Evolutionary conservation across 1,140 invertebrate species (phyloP).

Genomic region (Frieseomelitta varia): DNA sequence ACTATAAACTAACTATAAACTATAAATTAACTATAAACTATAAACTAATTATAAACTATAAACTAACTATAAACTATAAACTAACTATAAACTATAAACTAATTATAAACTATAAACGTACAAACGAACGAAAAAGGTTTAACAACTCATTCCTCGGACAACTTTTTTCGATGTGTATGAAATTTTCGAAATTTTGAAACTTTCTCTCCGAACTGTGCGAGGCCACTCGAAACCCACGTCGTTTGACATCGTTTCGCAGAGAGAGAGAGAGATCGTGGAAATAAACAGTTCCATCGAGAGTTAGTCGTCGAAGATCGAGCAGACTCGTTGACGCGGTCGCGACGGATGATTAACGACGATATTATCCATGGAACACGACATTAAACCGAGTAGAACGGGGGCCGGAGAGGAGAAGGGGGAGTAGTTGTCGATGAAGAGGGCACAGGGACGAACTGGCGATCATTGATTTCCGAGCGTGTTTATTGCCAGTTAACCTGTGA

Average conservation of each 20-base stretch:
- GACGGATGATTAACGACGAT: conserved; percentile 26
- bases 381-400: conserved; percentile 47
- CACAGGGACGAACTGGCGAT: background rate
- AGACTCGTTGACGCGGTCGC: background rate
- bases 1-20: too few species aligned
- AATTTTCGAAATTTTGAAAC: too few species aligned
- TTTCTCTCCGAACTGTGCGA: too few species aligned
- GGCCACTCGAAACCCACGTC: background rate
- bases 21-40: too few species aligned
- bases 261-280: background rate
- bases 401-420: too few species aligned
- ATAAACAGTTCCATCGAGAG: conserved; percentile 1
- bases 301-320: background rate
- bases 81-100: too few species aligned
- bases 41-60: too few species aligned
- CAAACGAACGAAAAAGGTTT: too few species aligned
- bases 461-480: conserved; percentile 55
- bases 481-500: conserved; percentile 57
- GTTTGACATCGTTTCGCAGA: background rate
- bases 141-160: too few species aligned
- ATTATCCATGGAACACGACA: conserved; percentile 21
- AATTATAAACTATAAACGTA: too few species aligned
- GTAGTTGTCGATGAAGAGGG: background rate
- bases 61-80: too few species aligned
- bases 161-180: too few species aligned